Conservation (phyloP, 2,888 invertebrate genomes). For the Dendrolimus houi region DNA sequence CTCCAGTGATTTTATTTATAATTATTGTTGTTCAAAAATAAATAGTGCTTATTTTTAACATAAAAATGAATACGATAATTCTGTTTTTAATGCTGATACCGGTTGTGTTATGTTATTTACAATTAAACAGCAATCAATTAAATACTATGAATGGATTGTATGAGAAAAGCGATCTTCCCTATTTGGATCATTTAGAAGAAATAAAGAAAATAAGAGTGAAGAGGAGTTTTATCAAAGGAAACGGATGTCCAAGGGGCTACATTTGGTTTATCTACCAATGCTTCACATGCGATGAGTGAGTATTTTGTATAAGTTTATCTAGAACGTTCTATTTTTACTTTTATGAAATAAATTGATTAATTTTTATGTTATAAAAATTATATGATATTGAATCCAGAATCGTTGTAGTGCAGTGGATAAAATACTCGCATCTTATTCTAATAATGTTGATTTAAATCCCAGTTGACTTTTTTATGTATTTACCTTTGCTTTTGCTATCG, state of each 20-base stretch:
- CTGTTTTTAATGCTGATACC: not conserved
- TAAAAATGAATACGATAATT: not conserved
- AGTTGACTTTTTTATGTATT: too few species aligned
- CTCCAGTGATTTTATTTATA: too few species aligned
- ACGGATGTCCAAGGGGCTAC: conserved; percentile 4
- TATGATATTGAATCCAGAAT: too few species aligned
- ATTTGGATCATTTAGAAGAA: not conserved
- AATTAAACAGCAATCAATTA: not conserved
- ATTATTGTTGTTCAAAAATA: too few species aligned
- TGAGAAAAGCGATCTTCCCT: not conserved
- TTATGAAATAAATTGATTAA: too few species aligned
- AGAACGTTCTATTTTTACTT: too few species aligned
- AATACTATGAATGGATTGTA: not conserved
- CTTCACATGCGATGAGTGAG: conserved; percentile 3
- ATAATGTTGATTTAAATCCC: too few species aligned
- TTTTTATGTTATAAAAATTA: too few species aligned
- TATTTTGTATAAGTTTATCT: not conserved
- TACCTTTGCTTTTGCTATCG: too few species aligned
- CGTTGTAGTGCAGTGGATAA: too few species aligned
- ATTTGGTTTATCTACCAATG: conserved; percentile 7
- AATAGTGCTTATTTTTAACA: not conserved
- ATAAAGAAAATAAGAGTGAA: not conserved
- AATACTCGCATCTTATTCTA: too few species aligned
- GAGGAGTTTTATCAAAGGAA: conserved; percentile 1
- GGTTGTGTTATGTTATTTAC: conserved; percentile 1